Conservation (phyloP, 2,797 vertebrate genomes). For the Falco peregrinus region DNA sequence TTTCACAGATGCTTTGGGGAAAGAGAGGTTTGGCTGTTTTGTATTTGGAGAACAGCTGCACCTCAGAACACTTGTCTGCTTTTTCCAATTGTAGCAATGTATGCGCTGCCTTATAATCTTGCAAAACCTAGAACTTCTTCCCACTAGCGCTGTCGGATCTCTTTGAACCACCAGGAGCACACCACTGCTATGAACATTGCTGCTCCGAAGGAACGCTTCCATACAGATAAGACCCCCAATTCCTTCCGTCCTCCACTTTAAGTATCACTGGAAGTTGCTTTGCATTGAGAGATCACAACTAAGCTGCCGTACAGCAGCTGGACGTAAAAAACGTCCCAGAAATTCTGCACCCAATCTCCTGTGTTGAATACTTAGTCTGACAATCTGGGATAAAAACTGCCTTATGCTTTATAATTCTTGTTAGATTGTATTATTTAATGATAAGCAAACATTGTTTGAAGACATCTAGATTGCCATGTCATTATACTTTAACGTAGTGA, state of each 20-base stretch:
- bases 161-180: background rate
- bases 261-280: background rate
- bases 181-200: background rate
- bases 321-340: background rate
- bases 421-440: background rate
- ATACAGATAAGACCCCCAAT: fast-evolving
- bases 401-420: background rate
- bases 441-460: background rate
- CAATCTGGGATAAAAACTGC: background rate
- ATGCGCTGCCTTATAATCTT: background rate
- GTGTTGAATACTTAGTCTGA: background rate
- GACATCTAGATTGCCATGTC: background rate
- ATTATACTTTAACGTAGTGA: background rate
- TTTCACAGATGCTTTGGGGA: background rate
- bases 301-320: background rate
- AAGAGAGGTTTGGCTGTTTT: background rate
- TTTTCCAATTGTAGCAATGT: background rate
- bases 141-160: fast-evolving
- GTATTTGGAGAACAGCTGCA: background rate
- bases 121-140: background rate
- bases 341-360: background rate
- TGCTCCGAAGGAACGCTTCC: background rate
- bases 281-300: fast-evolving
- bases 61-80: background rate
- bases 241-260: background rate